Evolutionary conservation across 2,797 vertebrate genomes (phyloP).

Genomic region (Microtus obscurus): DNA sequence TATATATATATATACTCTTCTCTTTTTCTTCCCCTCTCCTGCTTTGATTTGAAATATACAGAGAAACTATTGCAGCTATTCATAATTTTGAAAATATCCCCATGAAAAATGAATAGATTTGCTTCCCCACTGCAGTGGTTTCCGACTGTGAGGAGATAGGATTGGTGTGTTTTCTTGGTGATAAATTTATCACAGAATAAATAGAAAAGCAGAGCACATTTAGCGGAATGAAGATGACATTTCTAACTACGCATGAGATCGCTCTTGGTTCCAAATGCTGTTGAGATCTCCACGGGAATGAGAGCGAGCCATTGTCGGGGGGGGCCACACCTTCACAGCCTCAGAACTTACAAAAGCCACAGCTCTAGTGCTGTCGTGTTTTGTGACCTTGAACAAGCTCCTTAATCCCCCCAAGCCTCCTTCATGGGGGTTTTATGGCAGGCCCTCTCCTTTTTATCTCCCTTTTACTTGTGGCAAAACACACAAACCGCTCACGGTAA

Average conservation of each 20-base stretch:
- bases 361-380: background rate
- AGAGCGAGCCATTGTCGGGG: background rate
- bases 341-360: background rate
- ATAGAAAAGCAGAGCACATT: background rate
- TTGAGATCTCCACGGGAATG: background rate
- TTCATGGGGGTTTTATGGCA: background rate
- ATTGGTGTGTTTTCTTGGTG: background rate
- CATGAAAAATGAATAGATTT: background rate
- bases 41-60: background rate
- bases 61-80: background rate
- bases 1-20: background rate
- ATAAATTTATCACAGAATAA: background rate
- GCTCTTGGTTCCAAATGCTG: background rate
- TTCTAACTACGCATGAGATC: background rate
- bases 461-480: constrained; percentile 46
- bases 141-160: background rate
- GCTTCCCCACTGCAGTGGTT: background rate
- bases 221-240: background rate
- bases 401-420: background rate
- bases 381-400: constrained; percentile 14
- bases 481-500: constrained; percentile 22
- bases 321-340: background rate
- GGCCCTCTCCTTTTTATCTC: background rate
- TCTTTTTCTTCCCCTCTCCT: background rate
- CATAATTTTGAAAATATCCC: background rate